Base-by-base conservation (phyloP, 2,113 vertebrate species). In the Tupaia chinensis region DNA sequence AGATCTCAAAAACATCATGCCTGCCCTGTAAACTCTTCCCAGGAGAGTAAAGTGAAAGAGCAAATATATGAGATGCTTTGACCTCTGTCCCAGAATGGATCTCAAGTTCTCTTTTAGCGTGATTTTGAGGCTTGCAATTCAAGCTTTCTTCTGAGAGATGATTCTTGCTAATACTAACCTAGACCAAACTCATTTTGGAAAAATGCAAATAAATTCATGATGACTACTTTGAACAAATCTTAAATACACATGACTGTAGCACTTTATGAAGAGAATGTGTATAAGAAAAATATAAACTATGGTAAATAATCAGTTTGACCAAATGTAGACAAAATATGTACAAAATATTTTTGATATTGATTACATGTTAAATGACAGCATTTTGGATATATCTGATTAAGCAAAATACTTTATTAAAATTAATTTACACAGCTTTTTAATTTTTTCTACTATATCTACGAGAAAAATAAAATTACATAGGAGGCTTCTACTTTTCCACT, bases 21-120 rank as follows among this genome's bases (percentile, higher is more conserved):
- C 17, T 95, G 16, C 1, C 77, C 15, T 69, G 63, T 10, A 60
- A 5, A 65, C 22, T 29, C 79, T 56, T 80, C 91, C 79, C 92
- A 65, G 54, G 78, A 69, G 78, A 95, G 15, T 54, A 70, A 80
- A 91, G 73, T 19, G 44, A 90, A 82, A 88, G 53, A 87, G 9
- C 29, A 87, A 96, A 96, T 94, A 44, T 69, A 58, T 65, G 91
- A 81, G 68, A 77, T 32, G 15, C 25, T 68, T 87, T 94, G 69
- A 94, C 65, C 56, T 74, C 58, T 94, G 73, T 65, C 63, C 95
- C 17, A 91, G 78, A 66, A 17, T 44, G 8, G 19, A 77, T 27
- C 22, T 86, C 54, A 66, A 78, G 22, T 72, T 89, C 54, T 88
- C 20, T 54, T 78, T 93, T 66, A 29, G 65, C 19, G 25, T 82